phyloP scores from a whole-genome alignment of 1,140 invertebrate species.

The Drosophila malerkotliana region DNA sequence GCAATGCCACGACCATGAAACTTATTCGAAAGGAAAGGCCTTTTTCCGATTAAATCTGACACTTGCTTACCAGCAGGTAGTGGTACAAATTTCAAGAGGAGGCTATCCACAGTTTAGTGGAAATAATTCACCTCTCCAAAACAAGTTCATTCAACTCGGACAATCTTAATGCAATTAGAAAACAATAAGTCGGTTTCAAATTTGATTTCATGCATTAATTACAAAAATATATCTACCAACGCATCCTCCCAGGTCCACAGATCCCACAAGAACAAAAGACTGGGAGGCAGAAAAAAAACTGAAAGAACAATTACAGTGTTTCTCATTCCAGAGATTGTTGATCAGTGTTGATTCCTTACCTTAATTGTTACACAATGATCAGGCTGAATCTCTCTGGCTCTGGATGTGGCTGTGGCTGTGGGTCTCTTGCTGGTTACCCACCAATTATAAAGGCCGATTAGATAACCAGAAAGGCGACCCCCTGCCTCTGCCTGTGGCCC shows the following conservation, averaged over 20 bases:
- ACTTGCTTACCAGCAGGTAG: neutral
- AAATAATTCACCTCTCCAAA: neutral
- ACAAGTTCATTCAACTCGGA: slow-evolving; percentile 3
- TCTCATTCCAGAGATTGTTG: slow-evolving; percentile 41
- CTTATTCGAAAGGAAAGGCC: neutral
- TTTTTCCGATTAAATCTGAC: neutral
- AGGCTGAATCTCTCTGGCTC: slow-evolving; percentile 53
- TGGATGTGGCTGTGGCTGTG: slow-evolving; percentile 6
- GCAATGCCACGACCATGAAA: slow-evolving; percentile 6
- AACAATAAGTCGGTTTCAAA: slow-evolving; percentile 27
- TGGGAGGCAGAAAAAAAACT: slow-evolving; percentile 6
- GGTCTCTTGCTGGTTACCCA: slow-evolving; percentile 44
- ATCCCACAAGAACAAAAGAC: slow-evolving; percentile 29
- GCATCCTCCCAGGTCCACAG: slow-evolving; percentile 12
- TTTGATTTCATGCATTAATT: slow-evolving; percentile 36
- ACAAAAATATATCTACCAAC: slow-evolving; percentile 12
- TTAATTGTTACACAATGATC: slow-evolving; percentile 81
- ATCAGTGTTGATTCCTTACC: slow-evolving; percentile 66
- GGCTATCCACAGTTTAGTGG: neutral
- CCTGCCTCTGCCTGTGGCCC: slow-evolving; percentile 22
- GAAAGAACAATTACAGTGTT: slow-evolving; percentile 34
- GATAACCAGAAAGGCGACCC: slow-evolving; percentile 57
- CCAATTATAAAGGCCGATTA: slow-evolving; percentile 80
- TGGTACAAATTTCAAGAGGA: neutral
- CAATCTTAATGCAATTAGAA: slow-evolving; percentile 14